Evolutionary conservation across 2,113 vertebrate species (phyloP), one percentile per base, ranked within the genome.

Genomic region (Larimichthys polyactis): DNA sequence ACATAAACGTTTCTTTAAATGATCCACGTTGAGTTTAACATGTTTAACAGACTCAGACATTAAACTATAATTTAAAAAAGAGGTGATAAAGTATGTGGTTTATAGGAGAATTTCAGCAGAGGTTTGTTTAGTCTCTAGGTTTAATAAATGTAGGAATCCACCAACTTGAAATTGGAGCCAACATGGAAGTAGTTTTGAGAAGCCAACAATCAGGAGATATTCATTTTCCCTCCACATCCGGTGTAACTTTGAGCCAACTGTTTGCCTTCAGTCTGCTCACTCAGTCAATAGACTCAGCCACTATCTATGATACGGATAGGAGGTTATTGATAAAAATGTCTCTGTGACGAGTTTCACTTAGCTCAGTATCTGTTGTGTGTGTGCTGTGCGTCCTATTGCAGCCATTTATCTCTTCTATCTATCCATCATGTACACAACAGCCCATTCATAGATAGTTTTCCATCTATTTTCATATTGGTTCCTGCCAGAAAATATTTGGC

Each of bases 281-380:
- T 48, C 46, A 11, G 54, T 43, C 65, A 63, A 24, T 12, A 64
- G 55, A 19, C 15, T 64, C 43, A 7, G 19, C 48, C 7, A 2
- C 51, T 76, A 55, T 59, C 52, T 66, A 6, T 74, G 52, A 83
- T 74, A 55, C 52, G 58, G 65, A 66, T 64, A 44, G 55, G 22
- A 46, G 29, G 19, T 51, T 79, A 78, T 75, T 63, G 64, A 69
- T 81, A 57, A 57, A 87, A 62, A 63, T 11, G n/a, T 57, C 32
- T 20, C n/a, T 15, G 3, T 1, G 64, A 57, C 48, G 52, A 69
- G 51, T 36, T 71, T 51, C 7, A 27, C 20, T 67, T 67, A 20
- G 36, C 62, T 22, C 36, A 19, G 24, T 22, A 10, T 54, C 20
- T 71, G 48, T 19, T 55, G 20, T 36, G 22, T 73, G 1, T 4